These are phyloP conservation scores for Drosophila sturtevanti DNA, from an alignment of 1,140 invertebrate species.

Conservation along the genomic window DNA sequence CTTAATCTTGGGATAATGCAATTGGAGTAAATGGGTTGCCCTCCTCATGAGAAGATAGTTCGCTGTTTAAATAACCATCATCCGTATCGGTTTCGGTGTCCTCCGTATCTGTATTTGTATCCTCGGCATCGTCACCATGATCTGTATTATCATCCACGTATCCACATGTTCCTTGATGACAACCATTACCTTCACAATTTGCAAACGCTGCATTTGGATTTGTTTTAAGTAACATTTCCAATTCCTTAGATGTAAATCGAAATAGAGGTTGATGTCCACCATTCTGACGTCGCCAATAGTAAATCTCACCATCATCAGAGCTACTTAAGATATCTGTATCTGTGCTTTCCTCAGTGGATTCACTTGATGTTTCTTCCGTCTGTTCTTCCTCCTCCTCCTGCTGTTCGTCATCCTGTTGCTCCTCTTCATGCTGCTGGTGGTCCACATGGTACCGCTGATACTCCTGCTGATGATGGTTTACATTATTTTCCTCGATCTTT, in stretches of 20 bases:
- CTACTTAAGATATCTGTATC: not conserved
- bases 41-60: not conserved
- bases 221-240: constrained; percentile 16
- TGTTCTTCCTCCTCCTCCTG: not conserved
- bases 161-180: too few relatives aligned
- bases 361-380: not conserved
- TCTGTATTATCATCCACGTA: not conserved
- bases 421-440: not conserved
- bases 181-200: not conserved
- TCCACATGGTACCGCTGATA: not conserved
- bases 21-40: not conserved
- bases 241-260: constrained; percentile 12
- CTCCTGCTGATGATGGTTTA: not conserved
- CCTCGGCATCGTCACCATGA: not conserved
- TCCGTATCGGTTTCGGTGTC: not conserved
- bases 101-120: not conserved
- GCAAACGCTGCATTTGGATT: not conserved
- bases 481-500: not conserved
- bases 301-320: not conserved
- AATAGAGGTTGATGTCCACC: not conserved
- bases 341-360: not conserved
- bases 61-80: not conserved
- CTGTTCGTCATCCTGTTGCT: not conserved
- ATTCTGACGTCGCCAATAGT: constrained; percentile 10
- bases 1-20: not conserved